Evolutionary conservation across 2,888 invertebrate species (phyloP).

Genomic region (Tortricodes alternella): DNA sequence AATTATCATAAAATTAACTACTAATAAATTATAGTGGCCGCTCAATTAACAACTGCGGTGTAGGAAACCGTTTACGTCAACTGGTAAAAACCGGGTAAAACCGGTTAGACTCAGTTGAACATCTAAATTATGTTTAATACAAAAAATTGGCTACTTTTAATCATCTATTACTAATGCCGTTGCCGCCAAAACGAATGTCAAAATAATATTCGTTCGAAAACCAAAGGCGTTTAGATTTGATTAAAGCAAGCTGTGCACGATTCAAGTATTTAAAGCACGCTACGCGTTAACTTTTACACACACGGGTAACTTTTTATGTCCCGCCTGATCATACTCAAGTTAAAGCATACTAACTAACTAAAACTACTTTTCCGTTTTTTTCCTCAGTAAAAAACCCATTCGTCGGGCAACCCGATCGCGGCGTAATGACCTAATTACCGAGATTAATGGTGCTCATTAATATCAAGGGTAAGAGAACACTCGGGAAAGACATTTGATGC

Average conservation of each 20-base stretch:
- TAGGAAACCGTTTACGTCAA: conserved; percentile 36
- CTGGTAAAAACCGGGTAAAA: neutral
- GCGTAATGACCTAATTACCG: conserved; percentile 78
- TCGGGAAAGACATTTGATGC: conserved; percentile 51
- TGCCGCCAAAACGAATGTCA: neutral
- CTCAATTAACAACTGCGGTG: conserved; percentile 60
- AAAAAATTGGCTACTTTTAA: no score
- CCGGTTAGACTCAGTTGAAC: neutral
- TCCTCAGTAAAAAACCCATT: conserved; percentile 18
- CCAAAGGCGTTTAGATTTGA: neutral
- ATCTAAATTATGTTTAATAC: no score
- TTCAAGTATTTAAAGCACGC: neutral
- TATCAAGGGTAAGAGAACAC: conserved; percentile 69
- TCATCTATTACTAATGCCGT: no score
- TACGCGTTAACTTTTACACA: neutral
- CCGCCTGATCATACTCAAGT: no score
- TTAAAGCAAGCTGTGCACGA: neutral
- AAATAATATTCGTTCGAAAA: neutral
- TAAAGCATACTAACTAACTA: neutral
- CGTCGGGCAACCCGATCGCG: conserved; percentile 64
- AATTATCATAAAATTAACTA: conserved; percentile 79
- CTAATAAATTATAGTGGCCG: conserved; percentile 71
- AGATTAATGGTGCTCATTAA: conserved; percentile 79
- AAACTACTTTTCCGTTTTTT: conserved; percentile 1
- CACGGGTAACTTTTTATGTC: neutral